Evolutionary conservation across 1,140 invertebrate genomes (phyloP).

Genomic region (Lepidurus apus): DNA sequence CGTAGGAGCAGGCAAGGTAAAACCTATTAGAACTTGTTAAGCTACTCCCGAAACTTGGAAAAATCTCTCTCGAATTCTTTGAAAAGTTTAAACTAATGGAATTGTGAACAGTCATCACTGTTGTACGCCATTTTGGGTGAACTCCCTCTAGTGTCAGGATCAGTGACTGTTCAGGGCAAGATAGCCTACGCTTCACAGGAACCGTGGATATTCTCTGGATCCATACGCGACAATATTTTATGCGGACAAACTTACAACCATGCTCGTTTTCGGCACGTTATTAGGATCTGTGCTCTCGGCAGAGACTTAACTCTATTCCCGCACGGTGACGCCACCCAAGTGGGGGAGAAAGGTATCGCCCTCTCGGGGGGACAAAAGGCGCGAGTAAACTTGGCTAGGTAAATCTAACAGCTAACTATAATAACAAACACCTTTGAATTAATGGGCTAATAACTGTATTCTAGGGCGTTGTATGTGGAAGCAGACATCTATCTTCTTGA

Average conservation of each 20-base stretch:
- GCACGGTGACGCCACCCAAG: conserved; percentile 75
- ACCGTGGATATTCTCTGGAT: conserved; percentile 68
- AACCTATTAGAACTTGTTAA: no score
- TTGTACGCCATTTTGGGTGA: background rate
- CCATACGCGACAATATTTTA: conserved; percentile 73
- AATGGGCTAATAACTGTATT: background rate
- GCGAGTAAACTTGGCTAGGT: conserved; percentile 73
- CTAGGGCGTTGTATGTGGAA: conserved; percentile 67
- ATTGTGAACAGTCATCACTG: background rate
- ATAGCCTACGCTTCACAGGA: conserved; percentile 86
- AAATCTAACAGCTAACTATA: background rate
- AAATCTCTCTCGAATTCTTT: no score
- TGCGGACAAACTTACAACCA: conserved; percentile 68
- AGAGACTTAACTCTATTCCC: conserved; percentile 69
- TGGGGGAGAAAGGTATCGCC: conserved; percentile 78
- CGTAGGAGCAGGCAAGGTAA: conserved; percentile 70
- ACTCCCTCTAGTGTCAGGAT: conserved; percentile 56
- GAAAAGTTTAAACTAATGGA: no score
- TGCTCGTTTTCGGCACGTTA: conserved; percentile 64
- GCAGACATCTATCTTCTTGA: conserved; percentile 77
- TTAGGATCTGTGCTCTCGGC: conserved; percentile 59
- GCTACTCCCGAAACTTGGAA: no score
- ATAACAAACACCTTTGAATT: background rate
- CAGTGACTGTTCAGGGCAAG: conserved; percentile 63
- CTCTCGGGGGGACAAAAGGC: conserved; percentile 87